Conservation (phyloP, 2,113 vertebrate genomes). For the Procavia capensis region DNA sequence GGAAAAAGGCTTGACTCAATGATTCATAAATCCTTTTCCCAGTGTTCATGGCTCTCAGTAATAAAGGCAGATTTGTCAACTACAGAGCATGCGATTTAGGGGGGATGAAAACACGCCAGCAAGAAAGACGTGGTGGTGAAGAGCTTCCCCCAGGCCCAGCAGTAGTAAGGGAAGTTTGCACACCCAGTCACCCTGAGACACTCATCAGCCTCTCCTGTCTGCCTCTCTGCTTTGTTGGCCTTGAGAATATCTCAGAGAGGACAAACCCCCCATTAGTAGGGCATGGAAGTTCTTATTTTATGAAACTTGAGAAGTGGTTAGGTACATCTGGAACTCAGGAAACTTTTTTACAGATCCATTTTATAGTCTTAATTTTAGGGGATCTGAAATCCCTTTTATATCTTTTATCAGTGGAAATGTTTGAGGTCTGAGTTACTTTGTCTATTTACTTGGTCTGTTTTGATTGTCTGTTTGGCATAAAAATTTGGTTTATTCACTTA, state of each 20-base stretch:
- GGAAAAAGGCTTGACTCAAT: background rate
- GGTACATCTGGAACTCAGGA: background rate
- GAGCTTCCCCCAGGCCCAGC: background rate
- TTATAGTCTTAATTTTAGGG: background rate
- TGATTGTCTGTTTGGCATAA: background rate
- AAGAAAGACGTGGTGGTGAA: background rate
- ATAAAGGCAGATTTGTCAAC: background rate
- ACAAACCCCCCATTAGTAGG: background rate
- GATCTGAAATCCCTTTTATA: background rate
- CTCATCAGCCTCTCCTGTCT: background rate
- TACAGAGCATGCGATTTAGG: background rate
- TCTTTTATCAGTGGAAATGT: background rate
- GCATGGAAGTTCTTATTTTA: background rate
- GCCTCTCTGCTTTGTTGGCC: background rate
- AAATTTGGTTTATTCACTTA: background rate
- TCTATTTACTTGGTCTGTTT: background rate
- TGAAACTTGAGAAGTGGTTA: background rate
- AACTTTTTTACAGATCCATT: background rate
- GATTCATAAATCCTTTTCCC: background rate
- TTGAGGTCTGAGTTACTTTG: background rate
- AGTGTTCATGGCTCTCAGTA: background rate
- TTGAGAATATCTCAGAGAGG: background rate
- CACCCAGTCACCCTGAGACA: background rate
- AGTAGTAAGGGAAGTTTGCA: background rate
- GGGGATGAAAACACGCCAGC: background rate